Evolutionary conservation across 2,888 invertebrate genomes (phyloP).

Genomic region (Philonicus albiceps): DNA sequence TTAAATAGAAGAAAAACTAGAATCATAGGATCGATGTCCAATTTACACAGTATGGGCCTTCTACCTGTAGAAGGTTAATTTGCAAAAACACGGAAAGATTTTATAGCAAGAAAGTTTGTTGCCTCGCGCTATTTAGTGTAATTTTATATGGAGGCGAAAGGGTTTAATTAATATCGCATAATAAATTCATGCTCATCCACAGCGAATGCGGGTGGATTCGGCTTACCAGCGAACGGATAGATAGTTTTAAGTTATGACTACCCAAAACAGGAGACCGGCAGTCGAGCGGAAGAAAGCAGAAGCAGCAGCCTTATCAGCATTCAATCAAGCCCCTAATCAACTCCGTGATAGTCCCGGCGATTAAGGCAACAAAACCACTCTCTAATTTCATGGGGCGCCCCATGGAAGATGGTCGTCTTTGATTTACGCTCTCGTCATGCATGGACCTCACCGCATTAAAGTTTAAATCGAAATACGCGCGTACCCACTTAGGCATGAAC

Average conservation of each 20-base stretch:
- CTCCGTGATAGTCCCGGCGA: conserved; percentile 28
- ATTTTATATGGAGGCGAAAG: not conserved
- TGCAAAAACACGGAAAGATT: not conserved
- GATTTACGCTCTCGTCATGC: conserved; percentile 33
- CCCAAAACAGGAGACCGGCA: not conserved
- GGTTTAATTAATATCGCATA: conserved; percentile 19
- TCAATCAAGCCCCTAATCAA: conserved; percentile 37
- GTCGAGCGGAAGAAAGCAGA: not conserved
- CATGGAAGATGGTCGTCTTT: conserved; percentile 30
- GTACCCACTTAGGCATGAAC: conserved; percentile 35
- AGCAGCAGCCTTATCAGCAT: conserved; percentile 19
- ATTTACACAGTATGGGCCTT: too few relatives aligned
- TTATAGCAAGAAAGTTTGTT: not conserved
- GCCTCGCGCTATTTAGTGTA: not conserved
- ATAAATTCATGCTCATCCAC: conserved; percentile 2
- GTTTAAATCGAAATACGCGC: conserved; percentile 39
- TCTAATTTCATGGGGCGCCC: conserved; percentile 34
- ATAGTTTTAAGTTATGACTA: conserved; percentile 14
- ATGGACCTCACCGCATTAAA: conserved; percentile 35
- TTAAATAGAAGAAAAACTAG: too few relatives aligned
- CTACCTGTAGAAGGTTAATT: not conserved
- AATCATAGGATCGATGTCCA: too few relatives aligned
- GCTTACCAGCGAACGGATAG: not conserved
- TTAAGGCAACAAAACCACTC: conserved; percentile 34
- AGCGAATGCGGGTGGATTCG: not conserved